phyloP scores from a whole-genome alignment of 2,797 vertebrate species.

The Xenopus petersii region DNA sequence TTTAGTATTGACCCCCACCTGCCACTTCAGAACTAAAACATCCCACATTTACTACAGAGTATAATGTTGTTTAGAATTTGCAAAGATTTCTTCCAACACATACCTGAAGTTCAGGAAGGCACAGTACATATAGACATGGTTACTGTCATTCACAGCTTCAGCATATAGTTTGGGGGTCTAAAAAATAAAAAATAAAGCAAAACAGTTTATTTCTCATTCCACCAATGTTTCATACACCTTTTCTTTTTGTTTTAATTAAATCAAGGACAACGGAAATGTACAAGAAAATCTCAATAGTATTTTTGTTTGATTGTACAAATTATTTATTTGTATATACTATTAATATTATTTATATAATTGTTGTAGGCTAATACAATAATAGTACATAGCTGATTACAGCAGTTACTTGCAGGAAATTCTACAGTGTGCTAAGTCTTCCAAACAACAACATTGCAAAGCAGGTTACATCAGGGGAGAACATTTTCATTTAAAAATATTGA shows the following conservation, averaged over 20 bases:
- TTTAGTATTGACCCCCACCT: too few species aligned
- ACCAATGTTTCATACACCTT: too few species aligned
- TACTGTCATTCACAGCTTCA: constrained; percentile 76
- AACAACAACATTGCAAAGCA: constrained; percentile 16
- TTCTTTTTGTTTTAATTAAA: too few species aligned
- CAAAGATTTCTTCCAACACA: constrained; percentile 35
- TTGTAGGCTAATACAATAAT: too few species aligned
- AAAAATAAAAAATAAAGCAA: constrained; percentile 49
- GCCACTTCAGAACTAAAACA: too few species aligned
- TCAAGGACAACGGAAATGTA: too few species aligned
- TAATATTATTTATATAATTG: too few species aligned
- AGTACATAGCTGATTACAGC: background rate
- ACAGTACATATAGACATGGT: constrained; percentile 84
- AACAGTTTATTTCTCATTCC: background rate
- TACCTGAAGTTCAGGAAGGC: constrained; percentile 95
- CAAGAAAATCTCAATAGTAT: too few species aligned
- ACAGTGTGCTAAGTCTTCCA: constrained; percentile 2
- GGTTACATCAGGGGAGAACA: constrained; percentile 39
- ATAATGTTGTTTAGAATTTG: too few species aligned
- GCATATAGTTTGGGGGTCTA: constrained; percentile 78
- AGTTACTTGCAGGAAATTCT: background rate
- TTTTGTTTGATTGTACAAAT: too few species aligned
- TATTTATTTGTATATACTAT: too few species aligned
- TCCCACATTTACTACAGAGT: too few species aligned
- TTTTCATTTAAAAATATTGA: constrained; percentile 47